Evolutionary conservation across 2,888 invertebrate genomes (phyloP).

Genomic region (Dryocosmus kuriphilus): DNA sequence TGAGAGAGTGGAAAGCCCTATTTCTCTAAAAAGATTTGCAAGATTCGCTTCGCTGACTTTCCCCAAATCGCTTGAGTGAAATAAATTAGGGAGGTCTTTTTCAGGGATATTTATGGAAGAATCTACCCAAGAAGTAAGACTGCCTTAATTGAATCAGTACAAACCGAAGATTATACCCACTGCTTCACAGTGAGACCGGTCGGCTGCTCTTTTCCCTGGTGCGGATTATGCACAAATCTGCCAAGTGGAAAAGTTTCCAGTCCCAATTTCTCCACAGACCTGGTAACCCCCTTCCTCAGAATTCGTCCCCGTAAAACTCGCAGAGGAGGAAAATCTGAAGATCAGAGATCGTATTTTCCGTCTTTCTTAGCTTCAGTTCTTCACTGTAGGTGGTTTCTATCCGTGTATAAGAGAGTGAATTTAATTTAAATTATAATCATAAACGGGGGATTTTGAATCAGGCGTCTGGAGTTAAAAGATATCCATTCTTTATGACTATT

Average conservation of each 20-base stretch:
- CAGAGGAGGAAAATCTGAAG: constrained; percentile 27
- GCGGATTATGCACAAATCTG: constrained; percentile 57
- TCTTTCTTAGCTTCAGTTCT: constrained; percentile 1
- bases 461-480: too few relatives aligned
- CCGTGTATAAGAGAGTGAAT: neutral
- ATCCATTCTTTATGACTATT: constrained; percentile 27
- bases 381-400: neutral
- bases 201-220: constrained; percentile 41
- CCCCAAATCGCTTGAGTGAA: constrained; percentile 16
- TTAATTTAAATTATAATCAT: constrained; percentile 39
- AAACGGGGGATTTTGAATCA: too few relatives aligned
- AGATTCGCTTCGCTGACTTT: neutral
- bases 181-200: constrained; percentile 28
- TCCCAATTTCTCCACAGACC: constrained; percentile 44
- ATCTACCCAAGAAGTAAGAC: constrained; percentile 18
- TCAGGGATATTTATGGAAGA: neutral
- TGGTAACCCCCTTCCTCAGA: neutral
- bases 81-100: constrained; percentile 4
- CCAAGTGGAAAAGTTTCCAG: constrained; percentile 57
- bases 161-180: constrained; percentile 44
- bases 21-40: constrained; percentile 24
- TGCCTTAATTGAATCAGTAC: constrained; percentile 56
- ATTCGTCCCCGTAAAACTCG: neutral
- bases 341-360: constrained; percentile 23
- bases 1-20: neutral